Evolutionary conservation across 2,797 vertebrate species (phyloP), one percentile per base, ranked within the genome.

Genomic region (Xiphorhynchus erythropygius): DNA sequence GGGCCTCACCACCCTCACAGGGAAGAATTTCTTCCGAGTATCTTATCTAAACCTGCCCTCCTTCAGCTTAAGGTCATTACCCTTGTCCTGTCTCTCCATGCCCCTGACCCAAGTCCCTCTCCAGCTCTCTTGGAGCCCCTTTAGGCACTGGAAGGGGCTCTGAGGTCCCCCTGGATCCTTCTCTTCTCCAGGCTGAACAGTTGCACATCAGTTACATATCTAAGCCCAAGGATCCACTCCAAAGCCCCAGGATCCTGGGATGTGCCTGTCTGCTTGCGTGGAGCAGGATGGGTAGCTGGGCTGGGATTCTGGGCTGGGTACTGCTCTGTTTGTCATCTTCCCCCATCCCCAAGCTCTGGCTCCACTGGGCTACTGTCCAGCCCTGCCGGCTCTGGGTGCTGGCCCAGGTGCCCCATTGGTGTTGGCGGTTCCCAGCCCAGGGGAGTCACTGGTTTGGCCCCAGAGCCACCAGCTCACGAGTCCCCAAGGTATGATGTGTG

Each of bases 161-260:
- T 56, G 0, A 49, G 23, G 4, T 33, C 28, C 62, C 19, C 28
- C n/a, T 17, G 37, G 49, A 70, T 13, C 28, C 41, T 42, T 75
- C 22, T 27, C 50, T 32, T 17, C 35, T 21, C 23, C 35, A 37
- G 19, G 11, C 55, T 39, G 64, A 57, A 12, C n/a, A 44, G 13
- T 3, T 63, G 41, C 24, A 7, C 55, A 18, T 16, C 57, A 49
- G 7, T 30, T 74, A 52, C 50, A 32, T 32, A 53, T 32, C 50
- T 28, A 5, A n/a, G 13, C 0, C 0, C 19, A n/a, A 67, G 35
- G 75, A 7, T 30, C 5, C 0, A 1, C 32, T 7, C 22, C 35
- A 13, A 32, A 32, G 42, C 12, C 28, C 0, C 0, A 2, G 56
- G 65, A 13, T 25, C 35, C 22, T 15, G 16, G 50, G 42, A 7